Base-by-base conservation (phyloP, 2,888 invertebrate genomes). In the Amiota minor region DNA sequence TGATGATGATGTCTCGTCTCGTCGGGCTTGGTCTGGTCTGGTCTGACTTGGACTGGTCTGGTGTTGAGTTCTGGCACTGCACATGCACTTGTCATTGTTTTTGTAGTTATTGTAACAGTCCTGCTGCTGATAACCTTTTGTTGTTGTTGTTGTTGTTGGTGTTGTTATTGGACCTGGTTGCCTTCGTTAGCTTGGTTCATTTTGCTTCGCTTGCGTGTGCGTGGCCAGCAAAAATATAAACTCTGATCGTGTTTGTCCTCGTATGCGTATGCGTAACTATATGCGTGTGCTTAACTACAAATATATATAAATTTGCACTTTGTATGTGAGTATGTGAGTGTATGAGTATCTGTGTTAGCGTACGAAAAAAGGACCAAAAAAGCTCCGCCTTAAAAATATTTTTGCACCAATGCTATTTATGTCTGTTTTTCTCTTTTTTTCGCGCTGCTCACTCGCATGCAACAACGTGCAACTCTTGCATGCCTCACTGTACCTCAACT, bases 351-450 rank as follows among this genome's bases (percentile, higher is more conserved):
- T 16, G 16, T 53, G 49, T 45, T 55, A 47, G 47, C 65, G 79
- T 78, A 79, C 79, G 81, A 84, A 88, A 87, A 87, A 87, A 87
- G 83, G 81, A 83, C 81, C 87, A 87, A 87, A 87, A 87, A 88
- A 88, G 88, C 87, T 87, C 87, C 87, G 87, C 87, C 87, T 87
- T 88, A 86, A 88, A 88, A 88, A 85, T 86, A 80, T 78, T 79
- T 81, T 86, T 87, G 87, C 85, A 86, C 87, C 87, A 87, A 87
- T 85, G 85, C 85, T 80, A 80, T 83, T 86, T 87, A 85, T 87
- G 79, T 86, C 84, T 81, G 78, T 86, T 85, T 86, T 87, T 87
- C 87, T 85, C 87, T 87, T 84, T 85, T 85, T 85, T 85, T 78
- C 87, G 78, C 87, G 79, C 35, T 35, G 35, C 82, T 75, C 76